Base-by-base conservation (phyloP, 2,113 vertebrate species). In the Echinops telfairi region DNA sequence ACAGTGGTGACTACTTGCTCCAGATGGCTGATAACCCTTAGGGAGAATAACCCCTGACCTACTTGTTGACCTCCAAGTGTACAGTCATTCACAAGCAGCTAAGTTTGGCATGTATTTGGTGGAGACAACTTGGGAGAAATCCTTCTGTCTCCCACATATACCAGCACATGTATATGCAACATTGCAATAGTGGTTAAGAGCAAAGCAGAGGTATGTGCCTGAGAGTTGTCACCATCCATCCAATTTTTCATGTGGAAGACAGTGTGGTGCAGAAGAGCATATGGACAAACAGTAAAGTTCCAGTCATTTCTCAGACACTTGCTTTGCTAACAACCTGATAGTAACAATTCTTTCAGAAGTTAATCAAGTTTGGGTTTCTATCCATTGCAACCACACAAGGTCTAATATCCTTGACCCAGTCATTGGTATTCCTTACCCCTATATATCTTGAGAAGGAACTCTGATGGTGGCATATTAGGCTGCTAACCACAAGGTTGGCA, bases 401-500 rank as follows among this genome's bases (percentile, higher is more conserved):
- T 89, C 58, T 89, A 40, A 66, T 79, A 76, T 71, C 95, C 6
- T 90, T 31, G 90, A 9, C 66, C 85, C 33, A 68, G 38, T 60
- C 38, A 73, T 9, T 64, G 25, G 17, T 2, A 78, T 76, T 89
- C 36, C 60, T 76, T 60, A 82, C 33, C 20, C 64, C 20, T 66
- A 5, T 17, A 64, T 22, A 89, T 71, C 40, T 29, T 57, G 31
- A 92, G 58, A 23, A n/a, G 73, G 22, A 84, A 40, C 40, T 40
- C 40, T 40, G 40, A 40, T 40, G 40, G 40, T 40, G 40, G 40
- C 40, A 40, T 40, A 40, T 3, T 7, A 40, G 40, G 40, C 40
- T 40, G 40, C 40, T 40, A 3, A 40, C 40, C 40, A 40, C 40
- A 40, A 40, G 40, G 40, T 7, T 40, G 40, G 4, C 40, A 40